These are phyloP conservation scores for Pocillopora damicornis DNA, from an alignment of 64 coral and sea anemone genomes.

Conservation along the genomic window DNA sequence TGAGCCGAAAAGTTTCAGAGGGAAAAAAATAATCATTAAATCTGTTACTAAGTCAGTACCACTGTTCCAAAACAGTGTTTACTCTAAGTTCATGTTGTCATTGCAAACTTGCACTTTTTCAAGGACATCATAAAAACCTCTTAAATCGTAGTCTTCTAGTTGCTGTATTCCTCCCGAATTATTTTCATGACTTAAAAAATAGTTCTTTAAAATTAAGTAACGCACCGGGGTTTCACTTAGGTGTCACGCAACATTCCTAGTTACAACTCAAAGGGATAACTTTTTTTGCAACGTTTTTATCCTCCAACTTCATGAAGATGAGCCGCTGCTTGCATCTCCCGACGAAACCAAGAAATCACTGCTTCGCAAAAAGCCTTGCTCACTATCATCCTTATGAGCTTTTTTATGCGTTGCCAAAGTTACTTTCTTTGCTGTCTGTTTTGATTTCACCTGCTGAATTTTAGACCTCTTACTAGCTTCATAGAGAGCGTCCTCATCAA, in stretches of 20 bases:
- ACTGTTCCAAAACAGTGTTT: background rate
- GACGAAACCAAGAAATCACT: constrained; percentile 1
- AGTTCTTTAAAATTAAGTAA: background rate
- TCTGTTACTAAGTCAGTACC: too few species aligned
- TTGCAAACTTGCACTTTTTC: too few species aligned
- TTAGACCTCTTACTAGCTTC: constrained; percentile 13
- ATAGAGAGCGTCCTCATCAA: constrained; percentile 20
- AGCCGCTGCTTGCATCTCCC: constrained; percentile 25
- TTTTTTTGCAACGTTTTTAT: too few species aligned
- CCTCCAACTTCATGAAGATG: background rate
- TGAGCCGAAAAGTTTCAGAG: too few species aligned
- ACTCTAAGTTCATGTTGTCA: background rate
- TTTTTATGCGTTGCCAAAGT: background rate
- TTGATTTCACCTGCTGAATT: constrained; percentile 22
- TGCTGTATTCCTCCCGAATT: background rate
- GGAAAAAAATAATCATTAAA: too few species aligned
- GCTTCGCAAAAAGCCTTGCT: constrained; percentile 22
- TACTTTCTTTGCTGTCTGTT: constrained; percentile 18
- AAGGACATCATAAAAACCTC: background rate
- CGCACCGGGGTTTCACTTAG: background rate
- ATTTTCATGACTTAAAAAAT: background rate
- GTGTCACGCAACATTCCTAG: background rate
- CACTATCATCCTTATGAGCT: background rate
- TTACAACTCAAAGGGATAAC: too few species aligned
- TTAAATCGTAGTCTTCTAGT: background rate